Base-by-base conservation (phyloP, 2,888 invertebrate species). In the Notocelia uddmanniana region DNA sequence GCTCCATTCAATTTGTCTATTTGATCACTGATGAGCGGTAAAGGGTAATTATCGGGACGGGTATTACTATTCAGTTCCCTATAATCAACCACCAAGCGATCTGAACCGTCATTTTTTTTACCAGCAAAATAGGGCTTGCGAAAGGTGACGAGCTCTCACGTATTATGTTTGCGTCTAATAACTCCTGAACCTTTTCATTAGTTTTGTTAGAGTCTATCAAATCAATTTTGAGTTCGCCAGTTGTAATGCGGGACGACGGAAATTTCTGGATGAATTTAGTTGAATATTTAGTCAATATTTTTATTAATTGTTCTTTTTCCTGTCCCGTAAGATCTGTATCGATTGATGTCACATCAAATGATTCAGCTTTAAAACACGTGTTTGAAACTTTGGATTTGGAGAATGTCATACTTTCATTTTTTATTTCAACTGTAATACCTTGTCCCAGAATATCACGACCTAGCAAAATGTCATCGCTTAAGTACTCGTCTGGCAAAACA, bases 41-140 rank as follows among this genome's bases (percentile, higher is more conserved):
- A 45, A 0, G 73, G 73, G 21, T 62, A 73, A 13, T 50, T 50
- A 37, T 70, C 76, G 1, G 50, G 9, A 11, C 68, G 59, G 31
- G 73, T 77, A 11, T 72, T 69, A 5, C 55, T 34, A 70, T 78
- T 78, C 19, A 76, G 72, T 59, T 72, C 70, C 10, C 75, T 52
- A 50, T 74, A 75, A 23, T 77, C 79, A 2, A 74, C 70, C 18
- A 70, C 73, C 50, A 77, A 74, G 19, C 75, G 64, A 60, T 76
- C 74, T 10, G 64, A 74, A 19, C 75, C 75, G 52, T 78, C 74
- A 6, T 72, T 50, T 31, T 76, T 75, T 66, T 68, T 2, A 71
- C 73, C 19, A 76, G 58, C 3, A 77, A 50, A 15, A 77, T 71
- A 0, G 74, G 74, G 58, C 76, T 76, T 6, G 75, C 71, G 45